Evolutionary conservation across 2,888 invertebrate genomes (phyloP).

Genomic region (Drosophila nr. fundita): DNA sequence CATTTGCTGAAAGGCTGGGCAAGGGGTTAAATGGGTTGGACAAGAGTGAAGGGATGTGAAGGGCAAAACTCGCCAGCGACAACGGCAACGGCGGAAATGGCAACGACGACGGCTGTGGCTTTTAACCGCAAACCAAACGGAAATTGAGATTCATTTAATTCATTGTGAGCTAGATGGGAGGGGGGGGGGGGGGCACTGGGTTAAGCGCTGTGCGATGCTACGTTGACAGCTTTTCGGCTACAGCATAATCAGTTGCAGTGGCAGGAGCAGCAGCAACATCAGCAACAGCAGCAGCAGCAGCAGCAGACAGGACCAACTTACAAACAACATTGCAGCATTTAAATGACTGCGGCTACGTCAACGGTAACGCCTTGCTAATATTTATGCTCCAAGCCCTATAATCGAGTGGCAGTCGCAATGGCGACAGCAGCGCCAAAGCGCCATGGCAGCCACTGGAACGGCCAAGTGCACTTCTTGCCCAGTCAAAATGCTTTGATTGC

Average conservation of each 20-base stretch:
- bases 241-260: conserved; percentile 50
- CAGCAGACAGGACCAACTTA: conserved; percentile 1
- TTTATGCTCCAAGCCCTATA: conserved; percentile 65
- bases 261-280: background rate
- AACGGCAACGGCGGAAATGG: conserved; percentile 1
- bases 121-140: conserved; percentile 81
- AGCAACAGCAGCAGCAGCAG: background rate
- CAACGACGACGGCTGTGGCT: conserved; percentile 65
- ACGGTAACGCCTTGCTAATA: conserved; percentile 74
- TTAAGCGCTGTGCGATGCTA: conserved; percentile 44
- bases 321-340: conserved; percentile 62
- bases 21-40: background rate
- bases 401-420: conserved; percentile 49
- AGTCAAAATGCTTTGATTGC: conserved; percentile 60
- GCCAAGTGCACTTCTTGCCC: conserved; percentile 55
- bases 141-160: conserved; percentile 82
- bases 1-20: conserved; percentile 51
- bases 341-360: conserved; percentile 69
- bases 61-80: conserved; percentile 9
- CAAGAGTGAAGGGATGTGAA: background rate
- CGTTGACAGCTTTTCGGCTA: conserved; percentile 54
- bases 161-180: conserved; percentile 59
- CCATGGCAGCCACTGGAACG: conserved; percentile 11
- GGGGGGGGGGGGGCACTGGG: conserved; percentile 29
- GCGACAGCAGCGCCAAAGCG: conserved; percentile 13